Base-by-base conservation (phyloP, 2,797 vertebrate species). In the Pampus argenteus region DNA sequence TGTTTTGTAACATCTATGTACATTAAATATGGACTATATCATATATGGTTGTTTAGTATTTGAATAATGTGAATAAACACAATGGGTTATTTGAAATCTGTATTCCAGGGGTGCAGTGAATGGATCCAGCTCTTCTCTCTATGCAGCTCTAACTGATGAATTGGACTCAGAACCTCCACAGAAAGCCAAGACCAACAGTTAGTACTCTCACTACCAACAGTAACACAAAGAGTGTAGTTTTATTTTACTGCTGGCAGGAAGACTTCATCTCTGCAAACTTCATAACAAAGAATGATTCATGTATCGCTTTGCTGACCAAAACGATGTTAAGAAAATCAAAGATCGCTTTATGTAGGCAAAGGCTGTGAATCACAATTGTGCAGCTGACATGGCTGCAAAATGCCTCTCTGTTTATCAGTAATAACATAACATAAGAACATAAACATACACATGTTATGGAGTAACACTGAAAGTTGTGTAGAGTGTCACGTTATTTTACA, bases 161-260 rank as follows among this genome's bases (percentile, higher is more conserved):
- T 81, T 92, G 23, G 92, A 93, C 34, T 22, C 86, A 1, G 96
- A 98, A 40, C 92, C 90, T 29, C 95, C 95, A 47, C 96, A 97
- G 86, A 98, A 98, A 89, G 36, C 71, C 62, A 98, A 95, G 86
- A 85, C 88, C 58, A 96, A 96, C 86, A 90, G 97, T 99, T 88
- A 83, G 86, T 79, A 54, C 52, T 73, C 52, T 22, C 65, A 65
- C 31, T 25, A 38, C 64, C n/a, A 76, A 31, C 25, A 8, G 3
- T 34, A 2, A 56, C 50, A 56, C 57, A 48, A 13, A 50, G 13
- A 17, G 38, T 4, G n/a, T n/a, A n/a, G n/a, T n/a, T n/a, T n/a
- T n/a, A n/a, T n/a, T n/a, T n/a, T n/a, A n/a, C n/a, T n/a, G n/a
- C n/a, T n/a, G n/a, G n/a, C n/a, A n/a, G n/a, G n/a, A 20, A 11